These are phyloP conservation scores for Lepidurus arcticus DNA, from an alignment of 1,140 invertebrate genomes.

Conservation along the genomic window DNA sequence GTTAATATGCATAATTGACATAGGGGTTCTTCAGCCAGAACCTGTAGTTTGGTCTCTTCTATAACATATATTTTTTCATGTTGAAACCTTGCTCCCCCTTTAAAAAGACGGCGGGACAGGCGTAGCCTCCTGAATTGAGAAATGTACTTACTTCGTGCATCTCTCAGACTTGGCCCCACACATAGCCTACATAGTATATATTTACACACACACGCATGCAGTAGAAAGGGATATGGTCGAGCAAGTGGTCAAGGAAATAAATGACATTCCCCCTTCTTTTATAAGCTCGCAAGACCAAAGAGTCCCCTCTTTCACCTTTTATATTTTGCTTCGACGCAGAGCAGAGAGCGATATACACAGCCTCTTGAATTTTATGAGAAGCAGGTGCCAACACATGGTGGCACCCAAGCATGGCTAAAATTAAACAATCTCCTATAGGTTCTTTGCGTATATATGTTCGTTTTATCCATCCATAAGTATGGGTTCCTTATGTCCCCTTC, in stretches of 20 bases:
- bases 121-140: neutral
- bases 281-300: neutral
- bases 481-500: too few species aligned
- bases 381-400: constrained; percentile 16
- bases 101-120: neutral
- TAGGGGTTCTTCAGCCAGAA: too few species aligned
- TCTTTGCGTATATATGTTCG: neutral
- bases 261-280: neutral
- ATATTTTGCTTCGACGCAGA: neutral
- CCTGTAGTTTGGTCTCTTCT: too few species aligned
- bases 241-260: neutral
- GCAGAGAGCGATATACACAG: neutral
- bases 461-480: too few species aligned
- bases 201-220: neutral
- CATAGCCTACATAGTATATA: neutral
- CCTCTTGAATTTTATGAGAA: neutral
- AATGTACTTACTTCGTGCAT: neutral
- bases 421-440: neutral
- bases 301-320: neutral
- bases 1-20: too few species aligned
- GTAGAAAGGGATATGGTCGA: neutral
- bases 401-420: neutral
- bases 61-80: too few species aligned
- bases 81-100: too few species aligned
- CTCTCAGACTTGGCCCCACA: neutral